Evolutionary conservation across 2,888 invertebrate species (phyloP), one percentile per base, ranked within the genome.

Genomic region (Himalopsyche anomala): DNA sequence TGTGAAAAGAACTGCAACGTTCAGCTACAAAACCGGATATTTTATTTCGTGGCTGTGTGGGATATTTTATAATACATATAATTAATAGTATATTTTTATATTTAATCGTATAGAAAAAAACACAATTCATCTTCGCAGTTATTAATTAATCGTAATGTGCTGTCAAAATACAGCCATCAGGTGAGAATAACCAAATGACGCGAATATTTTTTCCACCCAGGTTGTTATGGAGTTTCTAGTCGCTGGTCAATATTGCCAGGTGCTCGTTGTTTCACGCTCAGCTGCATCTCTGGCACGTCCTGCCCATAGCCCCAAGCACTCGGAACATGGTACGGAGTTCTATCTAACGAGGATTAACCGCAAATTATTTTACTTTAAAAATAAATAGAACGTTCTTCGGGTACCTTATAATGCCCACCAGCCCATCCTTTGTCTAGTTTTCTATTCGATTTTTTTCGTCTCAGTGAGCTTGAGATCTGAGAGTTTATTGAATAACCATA

Each of bases 181-280:
- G 19, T 62, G 62, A 19, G 62, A 62, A 62, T 19, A 62, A 8
- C 11, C 62, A 19, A 62, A 11, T 56, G 56, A 62, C 11, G 62
- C 62, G 19, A 56, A 62, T 62, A 62, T 62, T 62, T 62, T 56
- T 62, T 51, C 5, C 51, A 62, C n/a, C 62, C 19, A 28, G 5
- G 19, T 4, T 62, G 62, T 62, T 62, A 62, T 62, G 62, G 62
- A 62, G 62, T 62, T 62, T 62, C 62, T 62, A 62, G 62, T 62
- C 62, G 62, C 19, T 62, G 62, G 62, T 62, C 62, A 62, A 62
- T 62, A 28, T 62, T 62, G 62, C 62, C 62, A 62, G 62, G 62
- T 62, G 62, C 62, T 62, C 62, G 28, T 62, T 19, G 62, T 62
- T 62, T 62, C 62, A 62, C 62, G 62, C 62, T 62, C 62, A 62